Evolutionary conservation across 2,888 invertebrate species (phyloP), one percentile per base, ranked within the genome.

Genomic region (Tholera decimalis): DNA sequence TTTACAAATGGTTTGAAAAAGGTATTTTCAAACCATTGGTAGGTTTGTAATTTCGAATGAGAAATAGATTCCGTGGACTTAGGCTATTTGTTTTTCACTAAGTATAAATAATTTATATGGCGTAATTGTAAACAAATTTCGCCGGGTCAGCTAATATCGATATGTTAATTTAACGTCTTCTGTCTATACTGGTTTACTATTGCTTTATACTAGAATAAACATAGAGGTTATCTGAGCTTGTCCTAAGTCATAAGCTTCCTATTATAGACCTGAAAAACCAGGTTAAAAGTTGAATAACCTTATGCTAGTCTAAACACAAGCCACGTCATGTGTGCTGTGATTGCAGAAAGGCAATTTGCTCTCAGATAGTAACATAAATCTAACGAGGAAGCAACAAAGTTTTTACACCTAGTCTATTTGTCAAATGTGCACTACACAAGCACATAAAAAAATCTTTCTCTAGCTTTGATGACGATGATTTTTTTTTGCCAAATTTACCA

Each of bases 271-370:
- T 30, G 15, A 9, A 15, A n/a, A 33, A 22, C 13, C n/a, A 26
- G 24, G 18, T 41, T n/a, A 35, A 30, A 43, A 50, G 60, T 43
- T 66, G 35, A 60, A 9, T 37, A n/a, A 59, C 39, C 41, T 59
- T 28, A 2, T 46, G n/a, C 57, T 41, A n/a, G 13, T 37, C 13
- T 49, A 20, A 64, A 65, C 35, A 35, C 5, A 15, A 46, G 9
- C 5, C 4, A 33, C 24, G 24, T 43, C 44, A 37, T 30, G 43
- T 26, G 20, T 56, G 28, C 9, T 55, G 6, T 18, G 28, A 44
- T 57, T 22, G 8, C 28, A n/a, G n/a, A 18, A 5, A 7, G 18
- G 2, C 1, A 7, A 33, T 33, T 69, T 47, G 11, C 28, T 20
- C n/a, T 49, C 22, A 20, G 43, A 70, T 50, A 49, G 13, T 20